These are phyloP conservation scores for Blera fallax DNA, from an alignment of 2,888 invertebrate genomes.

Conservation along the genomic window DNA sequence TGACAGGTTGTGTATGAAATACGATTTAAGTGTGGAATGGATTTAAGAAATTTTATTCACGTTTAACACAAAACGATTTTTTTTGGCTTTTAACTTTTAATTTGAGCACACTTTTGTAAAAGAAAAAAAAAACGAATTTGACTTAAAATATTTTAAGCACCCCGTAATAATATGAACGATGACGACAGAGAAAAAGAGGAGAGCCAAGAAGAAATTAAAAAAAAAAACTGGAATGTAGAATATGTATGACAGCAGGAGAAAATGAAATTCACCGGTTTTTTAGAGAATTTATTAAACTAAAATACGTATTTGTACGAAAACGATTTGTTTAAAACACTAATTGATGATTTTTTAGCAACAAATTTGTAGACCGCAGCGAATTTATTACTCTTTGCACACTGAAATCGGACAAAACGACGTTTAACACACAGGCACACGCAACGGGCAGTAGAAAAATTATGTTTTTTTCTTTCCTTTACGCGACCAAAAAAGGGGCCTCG, in stretches of 20 bases:
- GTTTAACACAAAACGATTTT: conserved; percentile 16
- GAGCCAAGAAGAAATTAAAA: conserved; percentile 20
- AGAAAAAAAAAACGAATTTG: too few species aligned
- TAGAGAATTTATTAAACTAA: not conserved
- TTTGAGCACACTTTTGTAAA: conserved; percentile 6
- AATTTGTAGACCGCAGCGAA: conserved; percentile 52
- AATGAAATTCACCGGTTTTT: conserved; percentile 66
- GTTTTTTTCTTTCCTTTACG: conserved; percentile 44
- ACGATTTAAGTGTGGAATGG: conserved; percentile 11
- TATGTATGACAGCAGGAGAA: conserved; percentile 60
- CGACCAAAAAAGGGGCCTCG: conserved; percentile 72
- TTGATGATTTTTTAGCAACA: conserved; percentile 8
- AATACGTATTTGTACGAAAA: conserved; percentile 29
- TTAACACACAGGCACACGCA: conserved; percentile 69
- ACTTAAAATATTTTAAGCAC: conserved; percentile 37
- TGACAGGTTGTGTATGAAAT: conserved; percentile 53
- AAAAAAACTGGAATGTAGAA: conserved; percentile 64
- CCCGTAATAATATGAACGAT: conserved; percentile 41
- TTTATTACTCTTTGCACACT: conserved; percentile 59
- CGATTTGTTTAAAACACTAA: conserved; percentile 18
- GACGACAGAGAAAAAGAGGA: conserved; percentile 58
- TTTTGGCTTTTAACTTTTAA: not conserved
- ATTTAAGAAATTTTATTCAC: not conserved
- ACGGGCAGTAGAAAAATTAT: conserved; percentile 71
- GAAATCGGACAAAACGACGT: conserved; percentile 47